Evolutionary conservation across 2,888 invertebrate genomes (phyloP), one percentile per base, ranked within the genome.

Genomic region (Dendrolimus houi): DNA sequence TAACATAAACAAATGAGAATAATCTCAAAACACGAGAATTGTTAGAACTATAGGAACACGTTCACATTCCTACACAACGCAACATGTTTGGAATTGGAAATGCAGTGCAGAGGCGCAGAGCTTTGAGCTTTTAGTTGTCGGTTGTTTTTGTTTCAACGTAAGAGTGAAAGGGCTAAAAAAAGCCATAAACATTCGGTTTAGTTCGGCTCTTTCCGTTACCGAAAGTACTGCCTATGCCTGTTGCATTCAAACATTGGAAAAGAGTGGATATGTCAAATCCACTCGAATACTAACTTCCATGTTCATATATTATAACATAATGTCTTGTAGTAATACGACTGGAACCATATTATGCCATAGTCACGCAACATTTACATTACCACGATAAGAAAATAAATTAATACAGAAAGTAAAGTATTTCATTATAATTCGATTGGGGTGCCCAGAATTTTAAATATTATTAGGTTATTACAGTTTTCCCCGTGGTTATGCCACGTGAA

Each of bases 141-240:
- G 68, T 61, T 82, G 83, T 83, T 86, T 85, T 84, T 80, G 80
- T 81, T 74, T 69, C 75, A 71, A 76, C 60, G 81, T 64, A 65
- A 72, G 84, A 88, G 78, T 63, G 82, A 80, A 87, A 88, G 65
- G 61, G 77, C 74, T 67, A 64, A 76, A 76, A 79, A 81, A 83
- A 79, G 81, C 82, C 82, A 82, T 81, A 74, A 79, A 74, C 75
- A 75, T 83, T 89, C 89, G 89, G 81, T 56, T 61, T 63, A 64
- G 68, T 67, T 87, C 89, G 89, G 81, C 63, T 63, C 58, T 65
- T 78, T 81, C 77, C 87, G 87, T 75, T 61, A 47, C 29, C 47
- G 9, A 65, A 65, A 61, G 61, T 69, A 71, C 67, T 71, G 79
- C 70, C 73, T 73, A 69, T 71, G 79, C 69, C 73, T 73, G 70